A percentile compares a stretch with the other conserved stretches of the same genome.
These are phyloP conservation scores for Mnemiopsis leidyi DNA, from an alignment of 37 sponge, comb jelly and placozoan species.

Conservation along the genomic window DNA sequence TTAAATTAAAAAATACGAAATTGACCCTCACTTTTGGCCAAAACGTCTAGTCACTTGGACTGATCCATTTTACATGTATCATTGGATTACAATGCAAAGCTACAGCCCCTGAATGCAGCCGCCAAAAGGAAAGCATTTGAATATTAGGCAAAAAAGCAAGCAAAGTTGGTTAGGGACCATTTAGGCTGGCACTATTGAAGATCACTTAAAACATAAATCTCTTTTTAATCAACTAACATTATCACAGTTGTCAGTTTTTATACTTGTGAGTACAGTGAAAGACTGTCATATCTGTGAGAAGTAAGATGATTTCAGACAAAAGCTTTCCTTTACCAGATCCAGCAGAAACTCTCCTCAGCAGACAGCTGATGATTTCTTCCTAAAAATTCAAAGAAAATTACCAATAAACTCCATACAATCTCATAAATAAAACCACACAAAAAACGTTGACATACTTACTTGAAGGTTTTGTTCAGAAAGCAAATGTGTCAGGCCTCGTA, in stretches of 20 bases:
- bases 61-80: too few relatives aligned
- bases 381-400: too few relatives aligned
- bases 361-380: conserved; percentile 51
- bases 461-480: conserved; percentile 12
- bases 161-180: not conserved
- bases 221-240: not conserved
- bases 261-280: conserved; percentile 23
- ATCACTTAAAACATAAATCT: not conserved
- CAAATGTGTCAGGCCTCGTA: not conserved
- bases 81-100: too few relatives aligned
- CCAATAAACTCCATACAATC: not conserved
- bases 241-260: not conserved
- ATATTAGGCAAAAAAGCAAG: too few relatives aligned
- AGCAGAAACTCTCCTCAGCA: conserved; percentile 15
- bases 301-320: conserved; percentile 27
- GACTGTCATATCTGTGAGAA: conserved; percentile 40
- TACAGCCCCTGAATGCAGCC: too few relatives aligned
- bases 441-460: not conserved
- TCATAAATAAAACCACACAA: too few relatives aligned
- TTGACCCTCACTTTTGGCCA: too few relatives aligned
- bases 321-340: conserved; percentile 51
- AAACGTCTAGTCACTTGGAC: too few relatives aligned
- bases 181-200: not conserved
- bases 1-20: too few relatives aligned
- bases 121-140: too few relatives aligned